Percentiles rank a stretch among this genome's conserved stretches.
These are phyloP conservation scores for Dolichallabes microphthalmus DNA, from an alignment of 2,113 vertebrate species.

Conservation along the genomic window DNA sequence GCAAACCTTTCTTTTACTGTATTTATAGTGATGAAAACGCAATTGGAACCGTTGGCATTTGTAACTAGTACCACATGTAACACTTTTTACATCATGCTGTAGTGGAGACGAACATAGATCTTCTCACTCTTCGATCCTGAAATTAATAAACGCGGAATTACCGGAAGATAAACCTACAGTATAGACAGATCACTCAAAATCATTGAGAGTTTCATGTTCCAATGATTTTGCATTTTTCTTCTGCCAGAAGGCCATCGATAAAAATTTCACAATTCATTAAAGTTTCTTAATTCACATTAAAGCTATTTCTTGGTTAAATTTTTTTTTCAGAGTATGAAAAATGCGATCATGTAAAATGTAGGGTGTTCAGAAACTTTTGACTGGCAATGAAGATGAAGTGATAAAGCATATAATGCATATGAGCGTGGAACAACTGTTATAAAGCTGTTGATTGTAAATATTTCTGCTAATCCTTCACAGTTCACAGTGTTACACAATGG, in stretches of 20 bases:
- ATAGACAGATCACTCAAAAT: no score
- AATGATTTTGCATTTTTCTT: background rate
- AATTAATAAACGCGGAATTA: background rate
- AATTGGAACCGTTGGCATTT: no score
- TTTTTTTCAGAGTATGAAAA: background rate
- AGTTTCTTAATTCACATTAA: background rate
- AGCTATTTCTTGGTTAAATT: background rate
- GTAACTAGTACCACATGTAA: no score
- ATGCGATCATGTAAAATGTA: background rate
- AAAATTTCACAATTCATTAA: background rate
- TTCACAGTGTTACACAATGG: background rate
- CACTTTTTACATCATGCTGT: no score
- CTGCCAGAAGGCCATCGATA: background rate
- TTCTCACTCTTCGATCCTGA: no score
- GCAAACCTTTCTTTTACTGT: no score
- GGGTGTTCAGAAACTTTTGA: background rate
- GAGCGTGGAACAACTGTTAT: background rate
- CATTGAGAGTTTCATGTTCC: no score
- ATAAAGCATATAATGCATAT: constrained; percentile 6
- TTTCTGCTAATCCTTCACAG: constrained; percentile 12
- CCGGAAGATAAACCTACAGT: background rate
- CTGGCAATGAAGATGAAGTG: background rate
- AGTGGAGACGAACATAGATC: no score
- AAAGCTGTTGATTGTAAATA: constrained; percentile 2
- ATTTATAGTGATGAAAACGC: no score